Evolutionary conservation across 2,888 invertebrate genomes (phyloP), one percentile per base, ranked within the genome.

Genomic region (Caenorhabditis drosophilae): DNA sequence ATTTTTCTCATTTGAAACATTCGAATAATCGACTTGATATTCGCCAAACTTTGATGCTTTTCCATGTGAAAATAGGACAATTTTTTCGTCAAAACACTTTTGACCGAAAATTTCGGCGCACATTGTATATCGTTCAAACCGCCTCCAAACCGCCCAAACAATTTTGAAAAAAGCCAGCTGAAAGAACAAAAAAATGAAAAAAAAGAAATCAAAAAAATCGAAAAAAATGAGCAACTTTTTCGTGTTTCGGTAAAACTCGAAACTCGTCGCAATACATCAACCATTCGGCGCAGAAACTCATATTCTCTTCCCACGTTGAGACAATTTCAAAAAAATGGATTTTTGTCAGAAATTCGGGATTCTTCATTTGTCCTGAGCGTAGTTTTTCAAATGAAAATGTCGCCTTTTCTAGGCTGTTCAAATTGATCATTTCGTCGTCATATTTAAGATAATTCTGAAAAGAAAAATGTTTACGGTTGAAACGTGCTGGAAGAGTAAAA

Each of bases 121-220:
- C 55, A 56, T 56, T 1, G 51, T 22, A 27, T 46, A 31, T 34
- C 61, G 18, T n/a, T 62, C 61, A 12, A 62, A 47, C 0, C 61
- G 41, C 9, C 61, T 34, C 61, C 61, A 62, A n/a, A 56, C 52
- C 11, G 55, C 61, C 61, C 61, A 62, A 15, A 62, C 51, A n/a
- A 56, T 55, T 47, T 62, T 62, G 61, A 62, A 62, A 31, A 62
- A 36, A 23, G 26, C 42, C 1, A 55, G 26, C 49, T 49, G 47
- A 27, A 54, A 47, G 15, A 20, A 31, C 12, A 1, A 26, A 45
- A 11, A 48, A 7, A 4, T 36, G 16, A 4, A 9, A n/a, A n/a
- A 36, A 9, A n/a, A 36, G 11, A 4, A n/a, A 12, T 36, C n/a
- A 4, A 36, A 36, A 16, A 27, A 3, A 9, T 31, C n/a, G n/a